Evolutionary conservation across 2,113 vertebrate species (phyloP), one percentile per base, ranked within the genome.

Genomic region (Scomber colias): DNA sequence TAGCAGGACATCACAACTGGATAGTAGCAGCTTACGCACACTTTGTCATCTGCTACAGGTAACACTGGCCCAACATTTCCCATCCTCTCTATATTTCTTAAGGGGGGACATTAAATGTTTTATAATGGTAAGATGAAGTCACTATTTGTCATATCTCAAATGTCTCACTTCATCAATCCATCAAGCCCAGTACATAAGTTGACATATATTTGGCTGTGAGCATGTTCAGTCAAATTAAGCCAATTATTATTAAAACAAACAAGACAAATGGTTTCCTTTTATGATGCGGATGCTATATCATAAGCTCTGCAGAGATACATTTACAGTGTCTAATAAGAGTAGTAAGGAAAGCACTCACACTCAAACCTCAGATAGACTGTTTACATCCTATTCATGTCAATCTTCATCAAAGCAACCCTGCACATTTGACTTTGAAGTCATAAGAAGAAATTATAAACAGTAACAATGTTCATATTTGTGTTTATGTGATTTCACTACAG

Each of bases 31-130:
- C 98, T 0, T 99, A 99, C 75, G 98, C 97, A 4, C 97, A 99
- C 90, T 99, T 97, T 83, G 98, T 97, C 78, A 98, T 99, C 89
- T 99, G 98, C 88, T 99, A 99, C 94, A 98, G 98, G 98, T 99
- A 95, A 77, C 9, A 54, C 40, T 56, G 14, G 62, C 40, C 24
- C 51, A 64, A 2, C 16, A 50, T 15, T 48, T 56, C 19, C 54
- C 50, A 72, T 56, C 11, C 2, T 15, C 46, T 69, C 17, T 57
- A 9, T 11, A 56, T 48, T 73, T 65, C 17, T 57, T 30, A 3
- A 66, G 14, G 55, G 14, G 24, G 10, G 50, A 45, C 19, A 19
- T 46, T 73, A 0, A 70, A 57, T 72, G 31, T 71, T 87, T 85
- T 12, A 81, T 56, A 51, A 55, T 31, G 7, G 19, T 19, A 78